Conservation (phyloP, 1,140 invertebrate species). For the Heliconius nattereri region DNA sequence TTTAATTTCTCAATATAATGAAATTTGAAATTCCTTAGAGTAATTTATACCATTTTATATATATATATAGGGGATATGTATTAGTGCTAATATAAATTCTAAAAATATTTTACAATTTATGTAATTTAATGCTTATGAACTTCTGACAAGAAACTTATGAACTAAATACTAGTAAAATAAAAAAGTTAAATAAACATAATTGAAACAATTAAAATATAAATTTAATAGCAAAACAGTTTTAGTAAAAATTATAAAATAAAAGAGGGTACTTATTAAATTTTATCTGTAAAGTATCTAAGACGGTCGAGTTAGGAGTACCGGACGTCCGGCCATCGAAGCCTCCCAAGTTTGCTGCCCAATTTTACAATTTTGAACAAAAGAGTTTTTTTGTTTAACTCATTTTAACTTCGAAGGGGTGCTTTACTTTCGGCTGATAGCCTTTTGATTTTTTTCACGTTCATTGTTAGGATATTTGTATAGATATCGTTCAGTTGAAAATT, state of each 20-base stretch:
- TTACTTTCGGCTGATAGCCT: slow-evolving; percentile 19
- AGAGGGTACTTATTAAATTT: slow-evolving; percentile 10
- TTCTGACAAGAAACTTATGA: too few relatives aligned
- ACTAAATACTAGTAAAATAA: background rate
- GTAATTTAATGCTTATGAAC: too few relatives aligned
- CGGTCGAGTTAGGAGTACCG: slow-evolving; percentile 35
- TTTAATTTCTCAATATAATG: background rate
- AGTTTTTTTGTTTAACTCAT: slow-evolving; percentile 21
- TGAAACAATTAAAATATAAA: background rate
- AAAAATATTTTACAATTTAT: too few relatives aligned
- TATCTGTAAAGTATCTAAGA: slow-evolving; percentile 8
- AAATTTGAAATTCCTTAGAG: background rate
- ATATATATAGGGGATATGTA: too few relatives aligned
- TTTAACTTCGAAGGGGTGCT: slow-evolving; percentile 21
- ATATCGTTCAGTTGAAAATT: background rate
- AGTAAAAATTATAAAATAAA: background rate
- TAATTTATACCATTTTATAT: too few relatives aligned
- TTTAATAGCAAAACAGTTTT: background rate
- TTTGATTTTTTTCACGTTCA: background rate
- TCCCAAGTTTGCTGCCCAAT: slow-evolving; percentile 50
- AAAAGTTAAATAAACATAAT: too few relatives aligned
- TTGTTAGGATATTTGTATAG: background rate
- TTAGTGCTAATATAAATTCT: too few relatives aligned
- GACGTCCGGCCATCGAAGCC: slow-evolving; percentile 48
- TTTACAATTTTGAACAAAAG: slow-evolving; percentile 42